Conservation (phyloP, 1,140 invertebrate species). For the Drosophila sechellia region DNA sequence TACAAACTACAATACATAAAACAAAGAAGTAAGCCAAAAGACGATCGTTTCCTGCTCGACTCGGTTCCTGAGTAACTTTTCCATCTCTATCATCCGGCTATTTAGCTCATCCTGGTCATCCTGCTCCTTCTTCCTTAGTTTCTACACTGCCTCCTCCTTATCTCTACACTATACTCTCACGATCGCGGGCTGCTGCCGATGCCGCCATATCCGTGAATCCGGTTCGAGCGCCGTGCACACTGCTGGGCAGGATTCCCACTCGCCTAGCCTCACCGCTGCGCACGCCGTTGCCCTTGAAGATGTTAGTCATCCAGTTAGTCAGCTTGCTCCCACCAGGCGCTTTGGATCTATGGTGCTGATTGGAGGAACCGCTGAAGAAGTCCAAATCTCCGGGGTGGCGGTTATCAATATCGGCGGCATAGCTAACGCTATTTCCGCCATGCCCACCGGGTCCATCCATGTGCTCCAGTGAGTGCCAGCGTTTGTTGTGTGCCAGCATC, state of each 20-base stretch:
- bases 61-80: slow-evolving; percentile 79
- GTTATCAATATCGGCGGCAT: slow-evolving; percentile 73
- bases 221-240: slow-evolving; percentile 62
- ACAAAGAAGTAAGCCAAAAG: slow-evolving; percentile 71
- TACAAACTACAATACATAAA: slow-evolving; percentile 71
- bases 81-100: slow-evolving; percentile 13
- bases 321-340: slow-evolving; percentile 40
- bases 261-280: slow-evolving; percentile 61
- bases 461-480: slow-evolving; percentile 92
- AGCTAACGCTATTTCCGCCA: slow-evolving; percentile 83
- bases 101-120: slow-evolving; percentile 9
- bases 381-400: slow-evolving; percentile 24
- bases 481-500: slow-evolving; percentile 86
- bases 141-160: slow-evolving; percentile 11
- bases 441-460: slow-evolving; percentile 84
- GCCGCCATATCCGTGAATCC: slow-evolving; percentile 71
- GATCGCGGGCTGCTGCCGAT: slow-evolving; percentile 64
- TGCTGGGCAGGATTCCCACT: slow-evolving; percentile 64
- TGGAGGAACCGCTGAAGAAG: slow-evolving; percentile 14
- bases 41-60: slow-evolving; percentile 74
- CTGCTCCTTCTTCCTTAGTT: slow-evolving; percentile 12
- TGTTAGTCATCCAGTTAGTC: slow-evolving; percentile 64
- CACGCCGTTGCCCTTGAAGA: slow-evolving; percentile 59
- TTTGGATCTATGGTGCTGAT: slow-evolving; percentile 37
- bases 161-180: slow-evolving; percentile 83